Evolutionary conservation across 2,888 invertebrate genomes (phyloP).

Genomic region (Morinoia aosen): DNA sequence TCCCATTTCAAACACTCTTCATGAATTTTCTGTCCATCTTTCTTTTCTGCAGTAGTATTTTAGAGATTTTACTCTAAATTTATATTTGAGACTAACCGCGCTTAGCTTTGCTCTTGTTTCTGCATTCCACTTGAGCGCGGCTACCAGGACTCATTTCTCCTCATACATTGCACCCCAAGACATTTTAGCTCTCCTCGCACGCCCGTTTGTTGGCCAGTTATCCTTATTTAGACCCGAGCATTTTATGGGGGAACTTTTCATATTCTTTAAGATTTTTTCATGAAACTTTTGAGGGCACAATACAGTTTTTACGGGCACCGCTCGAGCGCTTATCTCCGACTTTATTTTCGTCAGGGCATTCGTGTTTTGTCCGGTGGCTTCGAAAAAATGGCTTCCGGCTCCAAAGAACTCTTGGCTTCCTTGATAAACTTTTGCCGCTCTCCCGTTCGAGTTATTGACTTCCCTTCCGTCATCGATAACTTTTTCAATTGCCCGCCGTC

Average conservation of each 20-base stretch:
- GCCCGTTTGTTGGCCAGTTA: not conserved
- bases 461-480: not conserved
- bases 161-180: not conserved
- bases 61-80: not conserved
- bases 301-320: not conserved
- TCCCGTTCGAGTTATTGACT: conserved; percentile 12
- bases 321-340: conserved; percentile 26
- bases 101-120: too few species aligned
- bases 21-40: too few species aligned
- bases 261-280: not conserved
- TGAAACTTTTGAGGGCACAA: conserved; percentile 20
- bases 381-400: not conserved
- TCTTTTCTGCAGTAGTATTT: too few species aligned
- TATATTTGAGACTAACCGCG: not conserved
- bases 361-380: not conserved
- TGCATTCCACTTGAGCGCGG: too few species aligned
- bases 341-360: conserved; percentile 31
- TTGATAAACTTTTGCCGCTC: not conserved
- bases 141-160: not conserved
- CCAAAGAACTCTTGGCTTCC: not conserved
- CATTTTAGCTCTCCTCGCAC: not conserved
- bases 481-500: conserved; percentile 24
- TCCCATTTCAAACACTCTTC: too few species aligned
- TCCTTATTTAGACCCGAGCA: not conserved
- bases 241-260: conserved; percentile 16